A percentile compares a stretch with the other conserved stretches of the same genome.
These are phyloP conservation scores for Oxystoma pomonae DNA, from an alignment of 2,888 invertebrate genomes.

Conservation along the genomic window DNA sequence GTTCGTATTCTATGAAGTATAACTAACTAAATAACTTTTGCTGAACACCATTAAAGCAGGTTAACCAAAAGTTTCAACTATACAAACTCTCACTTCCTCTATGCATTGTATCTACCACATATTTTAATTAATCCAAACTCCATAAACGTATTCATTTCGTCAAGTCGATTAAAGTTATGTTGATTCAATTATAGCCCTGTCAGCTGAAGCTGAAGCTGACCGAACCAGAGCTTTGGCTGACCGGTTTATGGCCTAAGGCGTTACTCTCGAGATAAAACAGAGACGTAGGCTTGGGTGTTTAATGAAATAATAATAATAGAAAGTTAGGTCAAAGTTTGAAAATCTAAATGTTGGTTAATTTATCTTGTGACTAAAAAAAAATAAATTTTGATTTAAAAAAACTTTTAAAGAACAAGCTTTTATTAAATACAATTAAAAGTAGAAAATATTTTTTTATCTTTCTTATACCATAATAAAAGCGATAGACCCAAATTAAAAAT, in stretches of 20 bases:
- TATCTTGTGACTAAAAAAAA: too few species aligned
- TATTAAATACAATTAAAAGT: too few species aligned
- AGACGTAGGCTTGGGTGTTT: neutral
- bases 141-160: neutral
- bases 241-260: neutral
- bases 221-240: neutral
- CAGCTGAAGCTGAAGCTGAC: neutral
- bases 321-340: too few species aligned
- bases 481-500: too few species aligned
- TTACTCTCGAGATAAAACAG: neutral
- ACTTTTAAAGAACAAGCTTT: too few species aligned
- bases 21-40: constrained; percentile 43
- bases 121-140: neutral
- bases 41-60: neutral
- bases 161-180: neutral
- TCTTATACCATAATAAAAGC: too few species aligned
- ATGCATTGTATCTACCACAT: neutral
- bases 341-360: too few species aligned
- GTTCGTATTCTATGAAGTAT: too few species aligned
- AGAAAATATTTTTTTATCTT: too few species aligned
- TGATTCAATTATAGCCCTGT: neutral
- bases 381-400: too few species aligned
- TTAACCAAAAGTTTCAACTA: neutral
- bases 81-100: neutral
- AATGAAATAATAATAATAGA: too few species aligned